phyloP scores from a whole-genome alignment of 2,113 vertebrate genomes.

The Elgaria multicarinata region DNA sequence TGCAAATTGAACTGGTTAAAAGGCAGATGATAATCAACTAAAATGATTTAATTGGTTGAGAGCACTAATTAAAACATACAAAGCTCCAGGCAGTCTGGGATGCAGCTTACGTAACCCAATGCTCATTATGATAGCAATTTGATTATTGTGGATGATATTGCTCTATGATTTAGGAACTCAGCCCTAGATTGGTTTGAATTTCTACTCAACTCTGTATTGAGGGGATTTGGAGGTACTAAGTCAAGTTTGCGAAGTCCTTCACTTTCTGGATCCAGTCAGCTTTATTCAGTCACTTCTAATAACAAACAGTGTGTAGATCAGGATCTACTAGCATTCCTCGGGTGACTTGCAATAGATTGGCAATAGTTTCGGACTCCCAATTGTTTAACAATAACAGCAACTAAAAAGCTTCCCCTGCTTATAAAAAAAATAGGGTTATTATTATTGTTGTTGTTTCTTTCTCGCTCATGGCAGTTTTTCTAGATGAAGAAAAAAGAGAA shows the following conservation, averaged over 20 bases:
- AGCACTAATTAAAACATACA: slow-evolving; percentile 14
- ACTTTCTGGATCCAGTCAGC: too few relatives aligned
- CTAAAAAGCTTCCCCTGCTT: neutral
- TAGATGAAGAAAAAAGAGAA: too few relatives aligned
- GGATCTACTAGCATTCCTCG: neutral
- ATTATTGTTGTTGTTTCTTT: too few relatives aligned
- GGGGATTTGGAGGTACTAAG: neutral
- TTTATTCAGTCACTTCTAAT: too few relatives aligned
- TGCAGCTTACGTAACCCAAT: neutral
- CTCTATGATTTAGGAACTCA: neutral
- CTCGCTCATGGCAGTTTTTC: too few relatives aligned
- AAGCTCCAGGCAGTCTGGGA: neutral
- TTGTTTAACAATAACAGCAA: neutral
- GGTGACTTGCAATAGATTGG: neutral
- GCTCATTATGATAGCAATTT: neutral
- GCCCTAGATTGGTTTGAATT: neutral
- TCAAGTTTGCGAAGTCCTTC: too few relatives aligned
- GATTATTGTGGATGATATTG: neutral
- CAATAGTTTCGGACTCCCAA: neutral
- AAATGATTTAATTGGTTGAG: slow-evolving; percentile 18
- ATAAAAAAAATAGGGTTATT: too few relatives aligned
- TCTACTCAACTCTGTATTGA: neutral
- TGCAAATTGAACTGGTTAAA: slow-evolving; percentile 15
- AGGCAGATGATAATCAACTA: slow-evolving; percentile 4
- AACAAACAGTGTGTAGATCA: neutral